Conservation (phyloP, 2,888 invertebrate genomes). For the Ophion ellenae region DNA sequence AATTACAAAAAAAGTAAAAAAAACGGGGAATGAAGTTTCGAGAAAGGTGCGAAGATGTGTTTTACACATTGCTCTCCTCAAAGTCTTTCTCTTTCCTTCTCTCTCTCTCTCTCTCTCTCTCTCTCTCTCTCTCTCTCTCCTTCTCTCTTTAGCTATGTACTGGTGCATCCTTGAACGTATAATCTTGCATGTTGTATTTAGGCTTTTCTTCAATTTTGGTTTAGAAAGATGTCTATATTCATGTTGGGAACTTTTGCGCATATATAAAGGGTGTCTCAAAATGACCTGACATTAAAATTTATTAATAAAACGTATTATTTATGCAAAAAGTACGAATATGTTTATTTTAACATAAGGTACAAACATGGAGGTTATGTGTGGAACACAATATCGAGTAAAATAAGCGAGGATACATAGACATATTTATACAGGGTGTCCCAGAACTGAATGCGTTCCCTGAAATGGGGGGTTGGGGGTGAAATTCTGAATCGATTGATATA, state of each 20-base stretch:
- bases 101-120: not conserved
- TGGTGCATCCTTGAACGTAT: conserved; percentile 47
- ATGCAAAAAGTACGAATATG: too few species aligned
- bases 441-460: too few species aligned
- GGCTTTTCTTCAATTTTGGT: conserved; percentile 71
- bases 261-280: not conserved
- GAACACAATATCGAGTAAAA: too few species aligned
- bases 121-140: too few species aligned
- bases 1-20: conserved; percentile 33
- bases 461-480: too few species aligned
- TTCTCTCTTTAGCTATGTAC: not conserved
- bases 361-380: too few species aligned
- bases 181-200: conserved; percentile 54
- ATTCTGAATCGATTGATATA: too few species aligned
- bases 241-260: conserved; percentile 9
- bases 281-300: too few species aligned
- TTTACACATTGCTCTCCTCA: conserved; percentile 43
- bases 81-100: not conserved
- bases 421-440: too few species aligned
- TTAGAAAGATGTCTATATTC: conserved; percentile 37
- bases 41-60: conserved; percentile 42
- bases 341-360: too few species aligned
- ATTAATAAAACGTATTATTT: too few species aligned
- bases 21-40: conserved; percentile 30
- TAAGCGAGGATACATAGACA: too few species aligned